Base-by-base conservation (phyloP, 2,797 vertebrate species). In the Sandelia bainsii region DNA sequence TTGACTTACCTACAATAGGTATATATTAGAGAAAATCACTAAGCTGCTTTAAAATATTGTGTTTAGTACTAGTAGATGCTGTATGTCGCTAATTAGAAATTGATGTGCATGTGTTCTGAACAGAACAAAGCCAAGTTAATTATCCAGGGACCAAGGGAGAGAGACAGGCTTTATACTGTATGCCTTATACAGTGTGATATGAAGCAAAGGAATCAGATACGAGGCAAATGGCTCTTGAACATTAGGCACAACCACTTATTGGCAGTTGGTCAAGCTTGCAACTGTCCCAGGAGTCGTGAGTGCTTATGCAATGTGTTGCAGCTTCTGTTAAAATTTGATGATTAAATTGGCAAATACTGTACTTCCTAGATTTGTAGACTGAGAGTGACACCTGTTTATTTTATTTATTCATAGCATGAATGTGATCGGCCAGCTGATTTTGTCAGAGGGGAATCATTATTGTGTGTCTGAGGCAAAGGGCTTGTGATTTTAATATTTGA, bases 341-440 rank as follows among this genome's bases (percentile, higher is more conserved):
- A 92, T 93, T 93, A 93, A 93, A 93, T 92, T 87, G 88, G 72
- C 76, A 92, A 93, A 93, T 92, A 90, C 32, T 34, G 32, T 34
- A 10, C 87, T 89, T 88, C 73, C 82, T 78, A 89, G 88, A 93
- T 93, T 91, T 93, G 91, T 93, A 81, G 86, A 81, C 74, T 83
- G 77, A 89, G 84, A 84, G 86, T 60, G 72, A 80, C 45, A 69
- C 83, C 90, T 90, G 90, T 92, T 89, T 77, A 81, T 85, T 93
- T 93, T 92, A 93, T 92, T 94, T 93, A 94, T 94, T 95, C 89
- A 93, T 92, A 82, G 81, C 6, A 56, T 86, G 83, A 72, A 81
- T 82, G 89, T 94, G 85, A 94, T 64, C 37, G 74, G 87, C 94
- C 90, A 93, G 90, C 90, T 90, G 74, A 91, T 93, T 90, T 88